Evolutionary conservation across 2,888 invertebrate genomes (phyloP), one percentile per base, ranked within the genome.

Genomic region (Scaptomyza cyrtandrae): DNA sequence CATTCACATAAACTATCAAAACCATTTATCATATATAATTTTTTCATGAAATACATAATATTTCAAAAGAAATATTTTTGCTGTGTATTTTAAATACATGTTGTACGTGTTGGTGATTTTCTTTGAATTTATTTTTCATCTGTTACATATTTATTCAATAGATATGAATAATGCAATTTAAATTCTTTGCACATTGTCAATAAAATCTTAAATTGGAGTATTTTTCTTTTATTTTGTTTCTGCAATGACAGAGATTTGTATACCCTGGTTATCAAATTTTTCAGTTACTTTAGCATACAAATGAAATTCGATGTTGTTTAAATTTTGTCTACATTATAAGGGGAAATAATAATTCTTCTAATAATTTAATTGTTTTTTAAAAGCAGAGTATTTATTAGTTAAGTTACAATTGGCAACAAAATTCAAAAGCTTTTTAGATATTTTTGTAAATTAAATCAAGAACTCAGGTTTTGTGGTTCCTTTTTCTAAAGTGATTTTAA

Each of bases 401-500:
- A n/a, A 35, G 6, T 2, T 37, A 9, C 39, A 9, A 9, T 14
- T 16, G 9, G 35, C 14, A 19, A 19, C 4, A 39, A 39, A 14
- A 37, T 2, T 37, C 4, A 1, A 1, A 24, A 1, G 33, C 49
- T n/a, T 14, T 50, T 39, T 27, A 27, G 10, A 16, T 48, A 43
- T 61, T 39, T 61, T 39, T 61, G 37, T 31, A 52, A 52, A 61
- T 46, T 45, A 45, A 50, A 31, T 31, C 24, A 43, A 50, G 31
- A 52, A 24, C 37, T 61, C n/a, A 16, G 37, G 16, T 9, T 27
- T 45, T 60, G 14, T 27, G 10, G 16, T n/a, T 7, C 5, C 39
- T 14, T 27, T n/a, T 10, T 10, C 33, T 55, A 49, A 45, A 49
- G 29, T 65, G 62, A 55, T 62, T 65, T 49, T n/a, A 49, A 55